phyloP scores from a whole-genome alignment of 2,113 vertebrate species.

The Pangasianodon hypophthalmus region DNA sequence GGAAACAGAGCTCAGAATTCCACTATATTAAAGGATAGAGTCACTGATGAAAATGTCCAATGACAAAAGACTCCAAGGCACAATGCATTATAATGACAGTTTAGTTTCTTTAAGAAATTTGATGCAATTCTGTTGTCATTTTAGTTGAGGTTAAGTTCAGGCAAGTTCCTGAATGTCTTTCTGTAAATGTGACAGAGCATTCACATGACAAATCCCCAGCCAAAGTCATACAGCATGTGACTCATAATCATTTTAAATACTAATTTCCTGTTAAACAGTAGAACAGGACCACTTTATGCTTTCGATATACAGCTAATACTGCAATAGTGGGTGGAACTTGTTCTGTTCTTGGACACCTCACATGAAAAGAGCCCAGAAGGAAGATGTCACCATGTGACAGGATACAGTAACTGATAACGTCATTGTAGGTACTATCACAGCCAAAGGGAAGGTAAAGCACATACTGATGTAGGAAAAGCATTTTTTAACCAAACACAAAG shows the following conservation, averaged over 20 bases:
- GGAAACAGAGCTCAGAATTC: background rate
- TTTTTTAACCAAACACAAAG: background rate
- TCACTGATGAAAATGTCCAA: too few species aligned
- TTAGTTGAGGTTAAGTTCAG: too few species aligned
- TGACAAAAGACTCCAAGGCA: too few species aligned
- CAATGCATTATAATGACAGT: too few species aligned
- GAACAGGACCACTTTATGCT: too few species aligned
- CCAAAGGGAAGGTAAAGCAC: background rate
- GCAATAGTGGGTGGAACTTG: background rate
- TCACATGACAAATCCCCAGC: too few species aligned
- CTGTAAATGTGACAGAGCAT: too few species aligned
- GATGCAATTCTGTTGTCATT: too few species aligned
- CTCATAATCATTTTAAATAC: background rate
- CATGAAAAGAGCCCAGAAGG: background rate
- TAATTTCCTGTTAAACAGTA: background rate
- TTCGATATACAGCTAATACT: background rate
- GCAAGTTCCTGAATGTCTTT: too few species aligned
- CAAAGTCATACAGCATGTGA: too few species aligned
- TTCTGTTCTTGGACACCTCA: background rate
- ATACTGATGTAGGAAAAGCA: background rate
- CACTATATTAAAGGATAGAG: background rate
- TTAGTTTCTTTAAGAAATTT: too few species aligned
- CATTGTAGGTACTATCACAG: background rate
- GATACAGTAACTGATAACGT: background rate
- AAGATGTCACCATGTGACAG: conserved; percentile 15